These are phyloP conservation scores for Cantharis flavilabris DNA, from an alignment of 2,888 invertebrate species.

Conservation along the genomic window DNA sequence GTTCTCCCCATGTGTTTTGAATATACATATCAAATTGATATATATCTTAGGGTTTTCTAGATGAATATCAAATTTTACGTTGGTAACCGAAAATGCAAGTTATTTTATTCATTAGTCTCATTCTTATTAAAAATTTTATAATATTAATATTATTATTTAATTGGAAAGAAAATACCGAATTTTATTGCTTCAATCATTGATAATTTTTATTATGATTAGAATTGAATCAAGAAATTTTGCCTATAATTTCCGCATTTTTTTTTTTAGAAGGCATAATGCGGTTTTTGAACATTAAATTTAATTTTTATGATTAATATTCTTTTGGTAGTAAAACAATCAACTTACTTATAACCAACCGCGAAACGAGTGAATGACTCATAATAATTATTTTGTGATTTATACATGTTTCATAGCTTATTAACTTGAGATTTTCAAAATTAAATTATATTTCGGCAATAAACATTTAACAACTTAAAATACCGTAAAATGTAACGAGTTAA, in stretches of 20 bases:
- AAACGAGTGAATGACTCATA: not conserved
- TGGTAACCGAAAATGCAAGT: no score
- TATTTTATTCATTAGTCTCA: no score
- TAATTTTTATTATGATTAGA: no score
- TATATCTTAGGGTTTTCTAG: no score
- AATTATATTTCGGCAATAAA: not conserved
- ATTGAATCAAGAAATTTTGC: not conserved
- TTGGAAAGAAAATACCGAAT: no score
- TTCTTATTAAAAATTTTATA: no score
- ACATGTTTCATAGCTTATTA: not conserved
- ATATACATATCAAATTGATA: no score
- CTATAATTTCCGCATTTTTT: not conserved
- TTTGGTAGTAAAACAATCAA: not conserved
- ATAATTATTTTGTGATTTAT: not conserved
- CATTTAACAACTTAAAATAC: not conserved
- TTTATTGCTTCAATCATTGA: no score
- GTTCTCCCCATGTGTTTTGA: no score
- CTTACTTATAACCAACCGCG: not conserved
- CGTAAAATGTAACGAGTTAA: slow-evolving; percentile 2
- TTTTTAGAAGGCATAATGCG: not conserved
- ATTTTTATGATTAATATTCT: not conserved
- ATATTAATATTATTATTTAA: no score
- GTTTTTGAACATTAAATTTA: not conserved
- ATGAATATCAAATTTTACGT: no score
- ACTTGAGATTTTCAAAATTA: not conserved